Evolutionary conservation across 1,140 invertebrate genomes (phyloP), one percentile per base, ranked within the genome.

Genomic region (Drosophila athabasca): DNA sequence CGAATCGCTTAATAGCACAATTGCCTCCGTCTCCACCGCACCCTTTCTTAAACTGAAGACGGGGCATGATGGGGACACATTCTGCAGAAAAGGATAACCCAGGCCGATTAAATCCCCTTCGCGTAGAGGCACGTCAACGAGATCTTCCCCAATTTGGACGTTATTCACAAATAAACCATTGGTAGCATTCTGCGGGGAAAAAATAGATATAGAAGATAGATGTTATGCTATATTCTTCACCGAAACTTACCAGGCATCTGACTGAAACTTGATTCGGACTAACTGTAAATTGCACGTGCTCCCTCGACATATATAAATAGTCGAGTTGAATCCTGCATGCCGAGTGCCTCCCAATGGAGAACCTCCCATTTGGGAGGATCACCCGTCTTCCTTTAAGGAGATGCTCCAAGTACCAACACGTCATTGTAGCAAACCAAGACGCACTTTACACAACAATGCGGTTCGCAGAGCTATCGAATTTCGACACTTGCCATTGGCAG

Each of bases 101-200:
- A 85, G 46, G 1, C 82, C 55, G 13, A 85, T 75, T 17, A 13
- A 15, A 3, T 76, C 64, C 6, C 72, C 72, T 6, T 57, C 72
- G 4, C 9, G 8, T 1, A 61, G 45, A 1, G 46, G 3, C 26
- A 46, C 17, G 0, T 60, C 46, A 5, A 19, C 6, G 2, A 29
- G 4, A 6, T 62, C 17, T 3, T 46, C 2, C 1, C 43, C 6
- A 31, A 44, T 11, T 3, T 31, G 43, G 0, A 11, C 13, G 4
- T 54, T 35, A 50, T 85, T 82, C 9, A 81, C 52, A 19, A 52
- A 85, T 0, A 82, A 46, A 0, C 82, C 81, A 57, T 85, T 85
- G 19, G 66, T 17, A 8, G 82, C 35, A 2, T 62, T 59, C 81
- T 85, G n/a, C 1, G 3, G 6, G 9, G 22, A 13, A 50, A 44